A percentile compares a stretch with the other conserved stretches of the same genome.
Conservation (phyloP, 2,888 invertebrate genomes). For the Caradrina clavipalpis region DNA sequence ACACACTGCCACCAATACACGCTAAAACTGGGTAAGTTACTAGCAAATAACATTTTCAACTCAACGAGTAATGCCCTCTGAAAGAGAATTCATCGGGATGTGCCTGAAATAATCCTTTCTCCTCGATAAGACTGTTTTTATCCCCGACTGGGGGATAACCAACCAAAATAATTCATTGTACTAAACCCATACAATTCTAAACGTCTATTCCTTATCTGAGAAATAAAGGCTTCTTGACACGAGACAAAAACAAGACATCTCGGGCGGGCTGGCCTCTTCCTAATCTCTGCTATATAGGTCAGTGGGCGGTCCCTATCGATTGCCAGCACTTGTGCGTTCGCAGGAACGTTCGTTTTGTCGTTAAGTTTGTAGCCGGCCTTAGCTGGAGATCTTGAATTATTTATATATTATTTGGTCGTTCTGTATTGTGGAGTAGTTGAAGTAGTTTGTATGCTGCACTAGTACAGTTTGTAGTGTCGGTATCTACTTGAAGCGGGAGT, state of each 20-base stretch:
- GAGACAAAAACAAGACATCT: constrained; percentile 70
- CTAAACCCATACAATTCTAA: constrained; percentile 45
- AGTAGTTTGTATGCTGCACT: constrained; percentile 46
- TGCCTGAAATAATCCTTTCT: constrained; percentile 35
- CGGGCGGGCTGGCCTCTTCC: constrained; percentile 60
- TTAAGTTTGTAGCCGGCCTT: constrained; percentile 63
- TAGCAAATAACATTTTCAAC: constrained; percentile 8
- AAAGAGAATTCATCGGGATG: constrained; percentile 19
- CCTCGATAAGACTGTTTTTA: constrained; percentile 44
- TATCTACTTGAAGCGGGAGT: constrained; percentile 5
- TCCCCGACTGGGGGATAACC: constrained; percentile 35
- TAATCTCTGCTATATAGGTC: constrained; percentile 67
- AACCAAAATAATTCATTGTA: constrained; percentile 47
- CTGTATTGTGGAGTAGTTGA: constrained; percentile 48
- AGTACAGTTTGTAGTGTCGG: constrained; percentile 12
- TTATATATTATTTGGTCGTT: constrained; percentile 61
- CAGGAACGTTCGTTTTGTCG: constrained; percentile 74
- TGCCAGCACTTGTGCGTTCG: constrained; percentile 82
- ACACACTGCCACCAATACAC: constrained; percentile 39
- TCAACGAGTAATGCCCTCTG: background rate
- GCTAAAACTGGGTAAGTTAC: background rate
- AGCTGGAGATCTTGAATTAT: constrained; percentile 67
- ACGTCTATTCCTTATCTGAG: constrained; percentile 59
- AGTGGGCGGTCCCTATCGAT: constrained; percentile 88
- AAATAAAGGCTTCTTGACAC: constrained; percentile 63